phyloP scores from a whole-genome alignment of 1,140 invertebrate genomes.

The Penaeus japonicus region DNA sequence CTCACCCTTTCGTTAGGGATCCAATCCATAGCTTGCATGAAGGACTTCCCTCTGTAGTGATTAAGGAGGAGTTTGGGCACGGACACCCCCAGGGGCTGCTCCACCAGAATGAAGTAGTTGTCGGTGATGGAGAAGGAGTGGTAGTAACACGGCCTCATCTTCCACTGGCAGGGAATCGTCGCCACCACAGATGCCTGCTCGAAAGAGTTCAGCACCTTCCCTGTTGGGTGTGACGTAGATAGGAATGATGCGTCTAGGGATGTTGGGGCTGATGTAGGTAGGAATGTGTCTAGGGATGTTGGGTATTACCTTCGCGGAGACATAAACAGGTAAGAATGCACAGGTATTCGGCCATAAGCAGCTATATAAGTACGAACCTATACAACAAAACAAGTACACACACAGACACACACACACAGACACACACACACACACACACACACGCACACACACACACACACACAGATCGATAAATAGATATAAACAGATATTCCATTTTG shows the following conservation, averaged over 20 bases:
- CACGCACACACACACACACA: too few relatives aligned
- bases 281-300: too few relatives aligned
- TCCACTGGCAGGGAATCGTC: constrained; percentile 54
- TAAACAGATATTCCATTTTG: neutral
- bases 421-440: neutral
- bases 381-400: neutral
- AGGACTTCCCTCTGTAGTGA: constrained; percentile 63
- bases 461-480: too few relatives aligned
- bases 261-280: too few relatives aligned
- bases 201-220: neutral
- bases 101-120: constrained; percentile 62
- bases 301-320: neutral
- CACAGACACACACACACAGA: neutral
- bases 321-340: neutral
- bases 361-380: neutral
- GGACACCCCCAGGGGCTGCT: constrained; percentile 60
- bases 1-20: constrained; percentile 63
- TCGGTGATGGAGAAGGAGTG: constrained; percentile 64
- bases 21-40: constrained; percentile 66
- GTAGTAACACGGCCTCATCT: constrained; percentile 57
- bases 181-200: constrained; percentile 55
- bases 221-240: neutral
- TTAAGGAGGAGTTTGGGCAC: constrained; percentile 61
- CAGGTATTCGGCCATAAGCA: neutral
- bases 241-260: too few relatives aligned